Base-by-base conservation (phyloP, 2,888 invertebrate species). In the Dicycla oo region DNA sequence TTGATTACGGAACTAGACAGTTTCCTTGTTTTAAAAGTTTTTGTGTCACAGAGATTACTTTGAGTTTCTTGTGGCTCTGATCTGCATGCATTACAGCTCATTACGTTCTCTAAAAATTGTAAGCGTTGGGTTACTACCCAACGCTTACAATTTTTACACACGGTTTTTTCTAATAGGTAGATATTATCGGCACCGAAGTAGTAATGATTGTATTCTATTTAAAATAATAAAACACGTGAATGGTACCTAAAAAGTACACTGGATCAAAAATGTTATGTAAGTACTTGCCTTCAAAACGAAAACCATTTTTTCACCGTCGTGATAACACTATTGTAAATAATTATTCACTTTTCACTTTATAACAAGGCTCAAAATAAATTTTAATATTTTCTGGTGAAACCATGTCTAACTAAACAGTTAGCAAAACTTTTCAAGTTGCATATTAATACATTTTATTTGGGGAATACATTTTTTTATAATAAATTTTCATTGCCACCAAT, bases 11-110 rank as follows among this genome's bases (percentile, higher is more conserved):
- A 72, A 72, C 65, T 78, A 68, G 65, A 47, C 45, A 69, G 69
- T 75, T 85, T 81, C 62, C 74, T 81, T 75, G 57, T 69, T 68
- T 65, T 38, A 56, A n/a, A n/a, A 49, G 66, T 69, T 77, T 80
- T 77, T 67, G 58, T 75, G 73, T 69, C 57, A 61, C 53, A 20
- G 51, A 69, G 66, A 75, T 75, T 65, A 64, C 61, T 72, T 0
- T 10, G 34, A 54, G 60, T 53, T 69, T 68, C 65, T 83, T 78
- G 69, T 53, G 49, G 6, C 1, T 73, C 20, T 78, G 78, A 73
- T 78, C 54, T 69, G 82, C 54, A 82, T 78, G 58, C 53, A 38
- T 67, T 62, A 69, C 23, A 18, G 30, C 0, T 30, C 10, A 54
- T 57, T 61, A 69, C 11, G 56, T 57, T 49, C 18, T 18, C 47